Evolutionary conservation across 2,113 vertebrate genomes (phyloP).

Genomic region (Scolopax mira): DNA sequence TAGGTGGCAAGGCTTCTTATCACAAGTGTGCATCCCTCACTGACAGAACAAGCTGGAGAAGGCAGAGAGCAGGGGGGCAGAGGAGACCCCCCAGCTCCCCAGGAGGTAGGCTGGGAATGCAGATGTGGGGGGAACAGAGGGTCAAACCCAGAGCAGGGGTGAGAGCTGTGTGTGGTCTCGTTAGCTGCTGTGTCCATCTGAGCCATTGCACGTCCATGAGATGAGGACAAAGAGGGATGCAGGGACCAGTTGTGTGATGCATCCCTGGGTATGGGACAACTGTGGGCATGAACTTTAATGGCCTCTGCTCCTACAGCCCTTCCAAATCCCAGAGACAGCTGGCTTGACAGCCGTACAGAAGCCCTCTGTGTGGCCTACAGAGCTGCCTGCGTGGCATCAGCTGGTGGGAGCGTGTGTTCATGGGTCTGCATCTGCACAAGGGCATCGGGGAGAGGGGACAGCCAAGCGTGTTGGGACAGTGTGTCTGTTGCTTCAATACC

Average conservation of each 20-base stretch:
- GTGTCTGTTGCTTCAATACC: not conserved
- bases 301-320: not conserved
- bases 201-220: not conserved
- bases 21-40: accelerated
- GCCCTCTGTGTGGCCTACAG: not conserved
- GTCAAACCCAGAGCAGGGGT: not conserved
- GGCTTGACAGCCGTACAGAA: not conserved
- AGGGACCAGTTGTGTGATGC: not conserved
- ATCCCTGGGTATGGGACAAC: not conserved
- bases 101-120: not conserved
- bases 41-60: not conserved
- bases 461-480: not conserved
- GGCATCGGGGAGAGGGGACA: not conserved
- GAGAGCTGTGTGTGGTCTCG: not conserved
- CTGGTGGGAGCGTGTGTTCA: accelerated
- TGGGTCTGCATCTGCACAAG: not conserved
- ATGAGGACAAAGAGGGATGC: not conserved
- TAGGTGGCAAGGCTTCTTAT: not conserved
- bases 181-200: not conserved
- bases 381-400: not conserved
- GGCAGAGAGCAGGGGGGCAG: not conserved
- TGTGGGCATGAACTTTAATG: not conserved
- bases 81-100: not conserved
- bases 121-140: not conserved
- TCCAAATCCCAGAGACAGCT: not conserved